Base-by-base conservation (phyloP, 2,797 vertebrate genomes). In the Danio albolineatus region DNA sequence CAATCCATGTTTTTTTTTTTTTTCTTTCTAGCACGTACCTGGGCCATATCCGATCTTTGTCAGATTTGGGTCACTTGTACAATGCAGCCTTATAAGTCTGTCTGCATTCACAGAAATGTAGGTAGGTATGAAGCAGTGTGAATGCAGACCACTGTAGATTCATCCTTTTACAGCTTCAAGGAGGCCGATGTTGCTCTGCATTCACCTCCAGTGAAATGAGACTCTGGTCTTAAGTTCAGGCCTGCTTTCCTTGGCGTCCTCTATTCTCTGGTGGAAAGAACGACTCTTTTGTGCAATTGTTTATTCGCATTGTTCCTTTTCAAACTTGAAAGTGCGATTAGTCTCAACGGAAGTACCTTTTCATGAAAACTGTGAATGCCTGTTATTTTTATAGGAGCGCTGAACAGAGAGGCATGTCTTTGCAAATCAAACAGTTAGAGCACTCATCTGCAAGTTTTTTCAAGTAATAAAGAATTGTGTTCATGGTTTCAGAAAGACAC, bases 191-290 rank as follows among this genome's bases (percentile, higher is more conserved):
- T 49, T 72, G 21, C 51, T 44, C 72, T 51, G 13, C 19, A 43
- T 49, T 36, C 7, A 46, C 19, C 39, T 51, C 16, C 39, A 62
- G 48, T 75, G 73, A 71, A 44, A 76, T 53, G 44, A 10, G 49
- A 80, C 19, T 44, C 49, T 64, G 38, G 70, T 41, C 41, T 80
- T 53, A 62, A 48, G 49, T 79, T 64, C 53, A 65, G n/a, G 16
- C 16, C 54, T 73, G 70, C 28, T 73, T 51, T 65, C 80, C 10
- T 80, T 73, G 70, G 78, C 21, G 57, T 59, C 60, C 14, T 71
- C 28, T 38, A 1, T 57, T 54, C 71, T 66, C 78, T 67, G 73
- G 70, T 53, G 51, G 39, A 66, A 62, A 67, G 36, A 67, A 10
- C 4, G 5, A 13, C 56, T 70, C 17, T 67, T 44, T 41, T 51